Base-by-base conservation (phyloP, 1,140 invertebrate genomes). In the Apis cerana region DNA sequence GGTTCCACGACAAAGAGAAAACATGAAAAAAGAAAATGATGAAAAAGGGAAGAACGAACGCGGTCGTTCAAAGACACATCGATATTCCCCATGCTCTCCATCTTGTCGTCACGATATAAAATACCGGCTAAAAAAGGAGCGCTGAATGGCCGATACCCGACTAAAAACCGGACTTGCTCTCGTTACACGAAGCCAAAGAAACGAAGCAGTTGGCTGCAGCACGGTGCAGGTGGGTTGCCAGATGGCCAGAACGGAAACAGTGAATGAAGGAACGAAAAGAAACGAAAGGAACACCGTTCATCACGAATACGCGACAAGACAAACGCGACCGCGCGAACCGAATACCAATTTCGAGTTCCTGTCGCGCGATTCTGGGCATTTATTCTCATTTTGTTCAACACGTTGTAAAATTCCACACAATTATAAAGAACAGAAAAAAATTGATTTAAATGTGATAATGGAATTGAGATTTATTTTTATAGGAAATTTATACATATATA, bases 311-410 rank as follows among this genome's bases (percentile, higher is more conserved):
- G 43, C 48, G 62, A 82, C 70, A 88, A 81, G 84, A 75, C 50
- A 77, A 83, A 88, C 72, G 59, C 62, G 19, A 74, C 12, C 11
- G 50, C 71, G 52, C 68, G n/a, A 48, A 43, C 54, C 43, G 75
- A 86, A 89, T 84, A 89, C 69, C 81, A 89, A 88, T 89, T 81
- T 75, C 62, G 50, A 19, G 54, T 84, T 88, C 74, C 80, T 74
- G 48, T 71, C 56, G 12, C 5, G 19, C 23, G 27, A 70, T 58
- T 58, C 23, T 12, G 19, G n/a, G 11, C 12, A 52, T 50, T 11
- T 17, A 43, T 27, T 71, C 58, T 12, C 12, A 3, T 7, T 50
- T 61, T 13, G 7, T 74, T 27, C 19, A 43, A 27, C 27, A 12
- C 17, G 0, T 33, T 8, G 52, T 52, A 17, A 1, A 33, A 13